Percentiles rank a stretch among this genome's conserved stretches.
Evolutionary conservation across 2,797 vertebrate genomes (phyloP).

Genomic region (Lycodopsis pacificus): DNA sequence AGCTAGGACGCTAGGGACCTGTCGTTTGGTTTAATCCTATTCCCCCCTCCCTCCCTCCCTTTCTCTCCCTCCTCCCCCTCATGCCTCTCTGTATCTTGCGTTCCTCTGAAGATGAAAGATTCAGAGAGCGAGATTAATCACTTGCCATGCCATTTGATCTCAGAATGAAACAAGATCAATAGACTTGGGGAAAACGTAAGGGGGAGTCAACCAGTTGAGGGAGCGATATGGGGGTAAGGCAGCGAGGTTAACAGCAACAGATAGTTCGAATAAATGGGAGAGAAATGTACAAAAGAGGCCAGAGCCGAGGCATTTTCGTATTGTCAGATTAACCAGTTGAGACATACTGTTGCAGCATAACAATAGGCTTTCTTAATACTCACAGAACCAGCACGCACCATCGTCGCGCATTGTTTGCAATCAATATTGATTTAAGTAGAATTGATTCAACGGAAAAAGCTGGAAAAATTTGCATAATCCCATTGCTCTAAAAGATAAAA

Average conservation of each 20-base stretch:
- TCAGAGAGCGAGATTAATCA: slow-evolving; percentile 81
- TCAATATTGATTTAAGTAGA: slow-evolving; percentile 79
- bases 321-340: slow-evolving; percentile 58
- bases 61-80: slow-evolving; percentile 29
- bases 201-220: slow-evolving; percentile 68
- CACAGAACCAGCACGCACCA: slow-evolving; percentile 29
- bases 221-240: slow-evolving; percentile 40
- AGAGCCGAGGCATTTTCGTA: slow-evolving; percentile 36
- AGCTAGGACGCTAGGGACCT: slow-evolving; percentile 62
- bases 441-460: slow-evolving; percentile 66
- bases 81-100: slow-evolving; percentile 63
- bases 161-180: slow-evolving; percentile 80
- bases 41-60: slow-evolving; percentile 15
- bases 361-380: slow-evolving; percentile 56
- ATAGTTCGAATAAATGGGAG: slow-evolving; percentile 67
- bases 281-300: slow-evolving; percentile 48
- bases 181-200: slow-evolving; percentile 71
- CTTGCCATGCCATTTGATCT: slow-evolving; percentile 83
- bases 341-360: slow-evolving; percentile 61
- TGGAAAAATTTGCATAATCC: slow-evolving; percentile 65
- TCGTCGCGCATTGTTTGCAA: slow-evolving; percentile 61
- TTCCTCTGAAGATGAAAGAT: slow-evolving; percentile 83
- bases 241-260: slow-evolving; percentile 60
- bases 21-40: slow-evolving; percentile 70
- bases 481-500: slow-evolving; percentile 47